Evolutionary conservation across 1,140 invertebrate genomes (phyloP), one percentile per base, ranked within the genome.

Genomic region (Dendrolimus punctatus): DNA sequence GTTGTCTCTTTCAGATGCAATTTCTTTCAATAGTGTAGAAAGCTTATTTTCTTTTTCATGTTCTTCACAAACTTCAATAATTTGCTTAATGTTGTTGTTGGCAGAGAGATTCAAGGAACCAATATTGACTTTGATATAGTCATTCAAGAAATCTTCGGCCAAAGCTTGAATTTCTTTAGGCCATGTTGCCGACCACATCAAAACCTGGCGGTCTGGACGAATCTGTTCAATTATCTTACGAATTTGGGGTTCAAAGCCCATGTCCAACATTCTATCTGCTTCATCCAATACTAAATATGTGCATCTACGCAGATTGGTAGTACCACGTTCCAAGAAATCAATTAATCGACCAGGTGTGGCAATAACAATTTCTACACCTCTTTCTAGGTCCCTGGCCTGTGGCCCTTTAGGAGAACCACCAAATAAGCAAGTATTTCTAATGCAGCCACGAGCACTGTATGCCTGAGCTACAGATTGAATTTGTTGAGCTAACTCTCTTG

Each of bases 151-250:
- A 73, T 99, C 98, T 78, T 98, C 95, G 53, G 98, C 98, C 0
- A 99, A 83, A 38, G 92, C 91, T 75, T 96, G 93, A 4, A 99
- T 98, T 88, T 99, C 98, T 84, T 98, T 98, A 2, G 98, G 98
- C 98, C 98, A 99, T 6, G 98, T 99, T n/a, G 98, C 98, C 46
- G 95, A 98, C 96, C 98, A 99, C 98, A 99, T 99, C 4, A 99
- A 88, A 4, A 97, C 96, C 87, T 99, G 98, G 46, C 97, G 90
- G 77, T 99, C 96, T 5, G 96, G 96, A 71, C 94, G 90, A 66
- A 99, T 98, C 80, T 99, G 97, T 73, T 97, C 94, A 58, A 99
- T 94, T 60, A 99, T 99, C 82, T 99, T 99, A 42, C 98, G 90
- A 72, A 99, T 99, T 84, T 99, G 98, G 0, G 98, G 98, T 81